Conservation (phyloP, 2,888 invertebrate genomes). For the Leucania comma region DNA sequence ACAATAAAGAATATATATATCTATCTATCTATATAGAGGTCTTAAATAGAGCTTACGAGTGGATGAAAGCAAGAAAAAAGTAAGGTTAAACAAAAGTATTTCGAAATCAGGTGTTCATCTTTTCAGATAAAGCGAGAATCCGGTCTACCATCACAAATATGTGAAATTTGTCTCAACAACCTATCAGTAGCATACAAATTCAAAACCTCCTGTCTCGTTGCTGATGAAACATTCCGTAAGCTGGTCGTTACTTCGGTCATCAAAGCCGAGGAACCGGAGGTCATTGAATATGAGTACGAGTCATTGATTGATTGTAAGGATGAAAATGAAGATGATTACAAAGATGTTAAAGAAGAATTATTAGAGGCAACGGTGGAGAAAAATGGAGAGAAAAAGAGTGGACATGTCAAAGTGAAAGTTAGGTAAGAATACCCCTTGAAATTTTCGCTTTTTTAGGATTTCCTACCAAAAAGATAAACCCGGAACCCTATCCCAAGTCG, state of each 20-base stretch:
- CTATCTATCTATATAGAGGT: too few species aligned
- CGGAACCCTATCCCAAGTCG: too few species aligned
- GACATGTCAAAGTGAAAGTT: conserved; percentile 18
- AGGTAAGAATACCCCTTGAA: conserved; percentile 36
- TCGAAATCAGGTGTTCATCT: not conserved
- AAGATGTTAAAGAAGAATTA: conserved; percentile 38
- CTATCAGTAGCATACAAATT: conserved; percentile 72
- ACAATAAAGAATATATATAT: too few species aligned
- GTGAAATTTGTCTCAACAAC: conserved; percentile 68
- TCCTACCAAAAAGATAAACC: too few species aligned
- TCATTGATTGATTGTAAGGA: conserved; percentile 37
- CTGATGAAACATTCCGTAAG: conserved; percentile 69
- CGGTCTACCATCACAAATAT: conserved; percentile 72
- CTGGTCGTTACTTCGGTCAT: conserved; percentile 46
- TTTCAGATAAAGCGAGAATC: conserved; percentile 63
- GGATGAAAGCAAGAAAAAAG: too few species aligned
- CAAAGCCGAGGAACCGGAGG: conserved; percentile 61
- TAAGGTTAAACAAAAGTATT: too few species aligned
- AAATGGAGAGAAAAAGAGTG: conserved; percentile 10
- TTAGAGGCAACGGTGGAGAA: not conserved
- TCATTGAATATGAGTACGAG: conserved; percentile 33
- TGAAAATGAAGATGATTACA: conserved; percentile 40
- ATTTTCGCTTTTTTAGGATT: too few species aligned
- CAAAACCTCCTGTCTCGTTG: conserved; percentile 71
- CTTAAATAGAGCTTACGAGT: too few species aligned